phyloP scores from a whole-genome alignment of 2,113 vertebrate genomes.

The Oncorhynchus mykiss region DNA sequence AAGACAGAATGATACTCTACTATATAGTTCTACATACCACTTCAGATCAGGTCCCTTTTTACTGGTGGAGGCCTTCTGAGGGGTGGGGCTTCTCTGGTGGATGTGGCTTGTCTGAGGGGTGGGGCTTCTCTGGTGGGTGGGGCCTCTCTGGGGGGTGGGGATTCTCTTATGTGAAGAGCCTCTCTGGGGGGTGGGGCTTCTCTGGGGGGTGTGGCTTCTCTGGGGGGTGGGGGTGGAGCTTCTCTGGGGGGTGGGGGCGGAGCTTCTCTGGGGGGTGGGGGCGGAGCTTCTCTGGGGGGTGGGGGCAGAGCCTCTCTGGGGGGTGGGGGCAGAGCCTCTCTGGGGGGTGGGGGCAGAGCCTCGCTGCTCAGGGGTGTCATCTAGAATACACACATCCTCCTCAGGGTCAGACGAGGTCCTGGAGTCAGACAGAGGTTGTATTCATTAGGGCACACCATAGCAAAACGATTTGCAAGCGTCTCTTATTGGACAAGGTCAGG shows the following conservation, averaged over 20 bases:
- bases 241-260: conserved; percentile 36
- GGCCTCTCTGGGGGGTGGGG: not conserved
- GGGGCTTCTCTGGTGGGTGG: conserved; percentile 33
- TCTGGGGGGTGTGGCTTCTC: no score
- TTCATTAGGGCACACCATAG: not conserved
- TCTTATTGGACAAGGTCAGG: no score
- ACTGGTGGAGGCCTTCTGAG: no score
- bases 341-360: not conserved
- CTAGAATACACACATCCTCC: not conserved
- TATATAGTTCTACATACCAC: conserved; percentile 39
- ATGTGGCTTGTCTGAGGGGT: conserved; percentile 37
- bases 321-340: not conserved
- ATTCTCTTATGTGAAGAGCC: conserved; percentile 4
- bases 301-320: no score
- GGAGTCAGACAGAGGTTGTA: not conserved
- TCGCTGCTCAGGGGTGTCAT: not conserved
- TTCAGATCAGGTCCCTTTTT: not conserved
- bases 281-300: conserved; percentile 11
- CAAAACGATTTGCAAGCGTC: no score
- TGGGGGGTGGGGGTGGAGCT: not conserved
- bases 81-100: not conserved
- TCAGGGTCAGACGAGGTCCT: not conserved
- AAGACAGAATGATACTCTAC: no score
- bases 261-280: conserved; percentile 47
- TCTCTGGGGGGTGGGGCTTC: no score